A percentile compares a stretch with the other conserved stretches of the same genome.
These are phyloP conservation scores for Falco concolor DNA, from an alignment of 2,797 vertebrate species.

Conservation along the genomic window DNA sequence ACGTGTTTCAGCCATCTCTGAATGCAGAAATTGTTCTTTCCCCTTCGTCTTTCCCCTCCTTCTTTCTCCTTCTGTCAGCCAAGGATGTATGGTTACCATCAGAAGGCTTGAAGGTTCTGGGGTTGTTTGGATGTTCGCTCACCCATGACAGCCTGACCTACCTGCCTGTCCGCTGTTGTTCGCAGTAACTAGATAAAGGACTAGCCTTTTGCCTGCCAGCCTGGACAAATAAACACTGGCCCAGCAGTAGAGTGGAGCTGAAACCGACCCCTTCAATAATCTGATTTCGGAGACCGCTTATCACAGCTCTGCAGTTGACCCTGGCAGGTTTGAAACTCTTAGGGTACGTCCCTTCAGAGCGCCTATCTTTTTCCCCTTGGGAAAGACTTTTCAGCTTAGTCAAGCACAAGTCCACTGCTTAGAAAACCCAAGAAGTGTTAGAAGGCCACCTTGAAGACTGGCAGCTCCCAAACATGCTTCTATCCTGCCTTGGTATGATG, in stretches of 20 bases:
- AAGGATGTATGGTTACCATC: not conserved
- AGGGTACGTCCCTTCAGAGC: rapidly evolving
- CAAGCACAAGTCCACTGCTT: not conserved
- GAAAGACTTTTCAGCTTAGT: not conserved
- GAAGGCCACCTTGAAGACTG: not conserved
- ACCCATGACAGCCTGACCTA: not conserved
- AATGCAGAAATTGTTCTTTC: not conserved
- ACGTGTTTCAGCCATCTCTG: not conserved
- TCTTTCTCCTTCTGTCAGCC: not conserved
- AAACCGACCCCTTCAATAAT: not conserved
- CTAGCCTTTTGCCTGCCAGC: conserved; percentile 20
- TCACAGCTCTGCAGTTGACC: not conserved
- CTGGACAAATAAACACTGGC: conserved; percentile 35
- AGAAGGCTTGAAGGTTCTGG: not conserved
- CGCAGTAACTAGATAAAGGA: not conserved
- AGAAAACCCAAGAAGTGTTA: not conserved
- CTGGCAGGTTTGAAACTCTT: not conserved
- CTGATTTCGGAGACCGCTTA: not conserved
- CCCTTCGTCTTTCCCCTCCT: not conserved
- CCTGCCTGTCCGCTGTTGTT: not conserved
- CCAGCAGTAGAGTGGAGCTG: not conserved
- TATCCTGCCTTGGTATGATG: not conserved
- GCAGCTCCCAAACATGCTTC: not conserved
- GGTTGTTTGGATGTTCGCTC: conserved; percentile 17
- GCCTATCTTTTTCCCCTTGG: not conserved